A percentile compares a stretch with the other conserved stretches of the same genome.
Conservation (phyloP, 2,113 vertebrate genomes). For the Lucifuga dentata region DNA sequence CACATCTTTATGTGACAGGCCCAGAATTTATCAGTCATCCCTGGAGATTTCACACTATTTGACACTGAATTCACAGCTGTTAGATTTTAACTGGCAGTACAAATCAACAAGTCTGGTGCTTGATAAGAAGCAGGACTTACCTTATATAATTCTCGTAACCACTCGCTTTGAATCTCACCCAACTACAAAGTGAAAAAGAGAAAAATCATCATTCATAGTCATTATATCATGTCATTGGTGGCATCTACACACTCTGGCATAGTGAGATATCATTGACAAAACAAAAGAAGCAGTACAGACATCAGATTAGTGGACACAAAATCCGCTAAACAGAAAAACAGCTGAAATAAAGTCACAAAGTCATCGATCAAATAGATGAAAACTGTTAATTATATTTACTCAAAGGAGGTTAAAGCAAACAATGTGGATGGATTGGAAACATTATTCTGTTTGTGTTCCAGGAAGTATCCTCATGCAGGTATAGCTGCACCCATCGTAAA, state of each 20-base stretch:
- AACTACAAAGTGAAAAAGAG: constrained; percentile 66
- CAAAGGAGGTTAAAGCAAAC: constrained; percentile 7
- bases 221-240: too few species aligned
- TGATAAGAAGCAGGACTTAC: constrained; percentile 61
- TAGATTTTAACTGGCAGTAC: too few species aligned
- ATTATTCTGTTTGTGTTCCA: constrained; percentile 32
- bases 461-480: constrained; percentile 27
- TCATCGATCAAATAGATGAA: constrained; percentile 13
- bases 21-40: too few species aligned
- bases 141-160: constrained; percentile 83
- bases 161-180: constrained; percentile 81
- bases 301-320: too few species aligned
- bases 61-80: too few species aligned
- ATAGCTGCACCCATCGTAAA: constrained; percentile 14
- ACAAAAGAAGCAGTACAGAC: too few species aligned
- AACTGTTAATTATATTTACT: constrained; percentile 8
- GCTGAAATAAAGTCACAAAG: constrained; percentile 8
- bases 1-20: too few species aligned
- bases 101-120: too few species aligned
- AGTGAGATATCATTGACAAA: too few species aligned
- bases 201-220: too few species aligned
- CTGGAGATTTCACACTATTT: too few species aligned
- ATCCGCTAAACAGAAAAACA: not conserved
- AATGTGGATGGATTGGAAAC: constrained; percentile 16
- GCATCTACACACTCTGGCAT: too few species aligned